Percentiles rank a stretch among this genome's conserved stretches.
Conservation (phyloP, 1,140 invertebrate genomes). For the Danaus melanippus region DNA sequence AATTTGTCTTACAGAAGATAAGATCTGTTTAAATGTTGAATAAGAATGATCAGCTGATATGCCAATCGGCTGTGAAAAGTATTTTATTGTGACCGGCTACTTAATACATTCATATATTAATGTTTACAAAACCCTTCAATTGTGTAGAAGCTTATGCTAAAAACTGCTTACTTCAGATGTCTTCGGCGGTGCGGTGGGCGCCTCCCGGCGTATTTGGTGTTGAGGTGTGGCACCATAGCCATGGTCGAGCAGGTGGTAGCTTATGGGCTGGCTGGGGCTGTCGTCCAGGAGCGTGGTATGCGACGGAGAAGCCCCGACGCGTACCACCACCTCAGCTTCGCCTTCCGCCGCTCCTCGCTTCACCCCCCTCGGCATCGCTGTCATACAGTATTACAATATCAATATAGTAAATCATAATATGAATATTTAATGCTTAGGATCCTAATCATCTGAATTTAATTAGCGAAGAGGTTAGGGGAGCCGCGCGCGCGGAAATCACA, state of each 20-base stretch:
- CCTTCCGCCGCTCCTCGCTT: slow-evolving; percentile 68
- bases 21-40: no score
- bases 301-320: slow-evolving; percentile 61
- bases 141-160: not conserved
- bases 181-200: slow-evolving; percentile 66
- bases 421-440: slow-evolving; percentile 26
- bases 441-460: slow-evolving; percentile 62
- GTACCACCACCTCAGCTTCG: slow-evolving; percentile 63
- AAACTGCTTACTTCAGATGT: slow-evolving; percentile 64
- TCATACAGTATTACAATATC: slow-evolving; percentile 29
- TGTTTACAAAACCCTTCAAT: not conserved
- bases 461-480: slow-evolving; percentile 69
- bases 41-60: slow-evolving; percentile 16
- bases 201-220: slow-evolving; percentile 77
- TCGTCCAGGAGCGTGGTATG: slow-evolving; percentile 62
- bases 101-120: not conserved
- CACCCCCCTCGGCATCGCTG: slow-evolving; percentile 71
- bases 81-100: slow-evolving; percentile 2
- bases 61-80: slow-evolving; percentile 6
- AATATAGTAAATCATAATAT: slow-evolving; percentile 20
- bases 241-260: slow-evolving; percentile 86
- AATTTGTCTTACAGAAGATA: no score
- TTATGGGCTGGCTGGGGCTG: slow-evolving; percentile 72
- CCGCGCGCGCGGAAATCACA: slow-evolving; percentile 66
- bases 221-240: slow-evolving; percentile 87